Evolutionary conservation across 2,888 invertebrate species (phyloP).

Genomic region (Masnerella sp.): DNA sequence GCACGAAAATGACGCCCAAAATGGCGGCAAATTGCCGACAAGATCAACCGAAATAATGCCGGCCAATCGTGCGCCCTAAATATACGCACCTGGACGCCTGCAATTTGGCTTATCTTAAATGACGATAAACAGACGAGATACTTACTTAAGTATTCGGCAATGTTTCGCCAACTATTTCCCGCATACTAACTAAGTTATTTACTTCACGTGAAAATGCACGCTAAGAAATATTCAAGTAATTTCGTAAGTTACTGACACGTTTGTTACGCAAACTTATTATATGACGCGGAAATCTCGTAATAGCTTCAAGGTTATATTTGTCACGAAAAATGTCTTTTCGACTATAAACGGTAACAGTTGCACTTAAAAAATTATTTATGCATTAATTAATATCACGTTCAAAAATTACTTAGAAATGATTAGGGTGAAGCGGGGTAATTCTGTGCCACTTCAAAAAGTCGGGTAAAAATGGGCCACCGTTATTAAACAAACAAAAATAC

Average conservation of each 20-base stretch:
- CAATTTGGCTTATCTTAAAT: constrained; percentile 51
- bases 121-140: constrained; percentile 66
- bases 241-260: constrained; percentile 46
- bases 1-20: constrained; percentile 27
- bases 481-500: too few relatives aligned
- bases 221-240: constrained; percentile 56
- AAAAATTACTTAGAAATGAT: too few relatives aligned
- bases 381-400: too few relatives aligned
- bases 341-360: too few relatives aligned
- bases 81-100: constrained; percentile 29
- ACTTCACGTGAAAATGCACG: constrained; percentile 48
- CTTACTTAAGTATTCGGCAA: constrained; percentile 69
- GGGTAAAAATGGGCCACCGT: too few relatives aligned
- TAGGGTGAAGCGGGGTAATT: too few relatives aligned
- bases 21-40: constrained; percentile 18
- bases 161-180: constrained; percentile 69
- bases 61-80: constrained; percentile 17
- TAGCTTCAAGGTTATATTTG: constrained; percentile 24
- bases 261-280: constrained; percentile 36
- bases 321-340: too few relatives aligned
- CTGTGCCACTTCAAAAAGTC: too few relatives aligned
- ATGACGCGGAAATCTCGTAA: constrained; percentile 13
- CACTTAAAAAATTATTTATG: too few relatives aligned
- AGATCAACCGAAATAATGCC: constrained; percentile 13
- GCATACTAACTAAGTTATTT: constrained; percentile 54